These are phyloP conservation scores for Anolis sagrei DNA, from an alignment of 2,113 vertebrate genomes.

Conservation along the genomic window DNA sequence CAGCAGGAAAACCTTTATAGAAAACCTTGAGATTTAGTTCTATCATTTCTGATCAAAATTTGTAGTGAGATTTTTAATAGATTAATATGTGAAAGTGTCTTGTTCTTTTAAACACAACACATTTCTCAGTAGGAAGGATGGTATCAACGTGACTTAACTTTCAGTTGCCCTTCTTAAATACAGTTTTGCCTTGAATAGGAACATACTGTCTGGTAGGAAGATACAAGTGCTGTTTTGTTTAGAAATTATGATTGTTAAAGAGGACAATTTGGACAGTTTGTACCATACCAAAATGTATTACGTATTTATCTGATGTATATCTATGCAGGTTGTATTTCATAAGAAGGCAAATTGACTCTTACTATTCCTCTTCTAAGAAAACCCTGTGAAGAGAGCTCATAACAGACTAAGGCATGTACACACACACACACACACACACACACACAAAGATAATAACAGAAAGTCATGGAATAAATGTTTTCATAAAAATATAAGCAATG, in stretches of 20 bases:
- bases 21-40: background rate
- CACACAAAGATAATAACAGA: too few species aligned
- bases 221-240: background rate
- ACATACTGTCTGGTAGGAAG: background rate
- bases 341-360: too few species aligned
- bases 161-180: slow-evolving; percentile 13
- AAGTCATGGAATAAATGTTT: too few species aligned
- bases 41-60: background rate
- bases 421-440: too few species aligned
- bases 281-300: background rate
- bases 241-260: background rate
- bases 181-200: slow-evolving; percentile 17
- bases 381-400: too few species aligned
- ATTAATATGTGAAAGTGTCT: slow-evolving; percentile 1
- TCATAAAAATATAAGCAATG: too few species aligned
- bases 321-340: too few species aligned
- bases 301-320: too few species aligned
- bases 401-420: too few species aligned
- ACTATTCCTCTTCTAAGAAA: too few species aligned
- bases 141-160: slow-evolving; percentile 19
- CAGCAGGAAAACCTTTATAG: background rate
- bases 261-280: background rate
- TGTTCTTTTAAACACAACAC: background rate
- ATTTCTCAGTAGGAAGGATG: background rate
- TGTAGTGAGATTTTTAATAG: background rate